These are phyloP conservation scores for Papilio elwesi DNA, from an alignment of 2,888 invertebrate species.

Conservation along the genomic window DNA sequence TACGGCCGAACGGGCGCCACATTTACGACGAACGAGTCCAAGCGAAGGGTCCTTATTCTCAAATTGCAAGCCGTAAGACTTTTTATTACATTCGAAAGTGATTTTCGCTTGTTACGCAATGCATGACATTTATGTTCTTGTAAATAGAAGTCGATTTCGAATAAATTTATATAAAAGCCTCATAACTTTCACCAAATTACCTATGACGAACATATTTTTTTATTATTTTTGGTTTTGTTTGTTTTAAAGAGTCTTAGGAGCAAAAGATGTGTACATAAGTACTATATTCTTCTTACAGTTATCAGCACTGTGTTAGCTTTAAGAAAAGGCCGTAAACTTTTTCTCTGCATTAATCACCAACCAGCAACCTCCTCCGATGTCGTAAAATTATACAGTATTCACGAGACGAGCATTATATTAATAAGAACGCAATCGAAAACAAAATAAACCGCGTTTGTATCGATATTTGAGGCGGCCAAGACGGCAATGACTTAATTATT, in stretches of 20 bases:
- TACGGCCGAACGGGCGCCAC: constrained; percentile 45
- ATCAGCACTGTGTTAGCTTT: too few relatives aligned
- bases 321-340: too few relatives aligned
- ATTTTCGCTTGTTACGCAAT: constrained; percentile 65
- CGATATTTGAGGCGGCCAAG: constrained; percentile 50
- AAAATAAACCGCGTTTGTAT: constrained; percentile 53
- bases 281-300: too few relatives aligned
- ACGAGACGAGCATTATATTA: constrained; percentile 42
- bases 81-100: constrained; percentile 79
- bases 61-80: constrained; percentile 42
- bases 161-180: not conserved
- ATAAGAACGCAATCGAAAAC: constrained; percentile 48
- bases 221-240: too few relatives aligned
- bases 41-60: constrained; percentile 50
- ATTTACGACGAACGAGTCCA: constrained; percentile 41
- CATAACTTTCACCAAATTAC: not conserved
- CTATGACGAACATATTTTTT: not conserved
- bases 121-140: constrained; percentile 55
- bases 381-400: constrained; percentile 27
- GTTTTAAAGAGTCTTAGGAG: too few relatives aligned
- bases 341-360: not conserved
- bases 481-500: constrained; percentile 69
- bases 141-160: constrained; percentile 4
- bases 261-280: too few relatives aligned
- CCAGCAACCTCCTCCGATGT: not conserved